These are phyloP conservation scores for Pygmarrhopalites habei DNA, from an alignment of 1,140 invertebrate species.

Conservation along the genomic window DNA sequence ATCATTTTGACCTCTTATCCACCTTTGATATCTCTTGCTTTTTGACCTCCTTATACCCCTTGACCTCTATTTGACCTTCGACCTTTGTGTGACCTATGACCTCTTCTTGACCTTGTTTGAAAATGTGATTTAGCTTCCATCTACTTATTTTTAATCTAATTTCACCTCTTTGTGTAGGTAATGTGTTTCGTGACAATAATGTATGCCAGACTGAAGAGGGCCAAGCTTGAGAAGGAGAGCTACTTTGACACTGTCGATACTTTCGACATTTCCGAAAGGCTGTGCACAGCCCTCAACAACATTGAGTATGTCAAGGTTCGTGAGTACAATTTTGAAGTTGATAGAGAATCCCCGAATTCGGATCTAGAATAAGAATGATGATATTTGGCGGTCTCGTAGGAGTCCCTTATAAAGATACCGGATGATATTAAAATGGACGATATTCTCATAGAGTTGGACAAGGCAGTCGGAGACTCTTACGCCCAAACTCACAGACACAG, in stretches of 20 bases:
- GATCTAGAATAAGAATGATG: no score
- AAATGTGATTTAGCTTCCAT: no score
- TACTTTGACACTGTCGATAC: conserved; percentile 32
- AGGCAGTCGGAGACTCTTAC: not conserved
- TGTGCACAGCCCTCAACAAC: conserved; percentile 35
- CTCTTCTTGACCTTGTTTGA: no score
- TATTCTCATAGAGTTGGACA: conserved; percentile 11
- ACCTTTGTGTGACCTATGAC: no score
- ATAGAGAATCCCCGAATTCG: no score
- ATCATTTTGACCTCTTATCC: no score
- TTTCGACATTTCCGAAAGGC: conserved; percentile 34
- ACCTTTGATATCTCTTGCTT: no score
- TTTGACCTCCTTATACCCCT: no score
- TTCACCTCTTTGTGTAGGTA: no score
- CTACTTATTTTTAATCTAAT: no score
- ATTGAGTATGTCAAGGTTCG: conserved; percentile 36
- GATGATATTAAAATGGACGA: conserved; percentile 18
- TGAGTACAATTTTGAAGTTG: no score
- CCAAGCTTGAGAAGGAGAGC: conserved; percentile 31
- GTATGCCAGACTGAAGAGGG: conserved; percentile 25
- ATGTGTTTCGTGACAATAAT: conserved; percentile 24
- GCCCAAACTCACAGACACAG: not conserved
- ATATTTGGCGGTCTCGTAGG: conserved; percentile 11
- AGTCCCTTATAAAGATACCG: conserved; percentile 20
- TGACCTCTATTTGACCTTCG: no score